phyloP scores from a whole-genome alignment of 2,888 invertebrate genomes.

The Geophilus truncorum region DNA sequence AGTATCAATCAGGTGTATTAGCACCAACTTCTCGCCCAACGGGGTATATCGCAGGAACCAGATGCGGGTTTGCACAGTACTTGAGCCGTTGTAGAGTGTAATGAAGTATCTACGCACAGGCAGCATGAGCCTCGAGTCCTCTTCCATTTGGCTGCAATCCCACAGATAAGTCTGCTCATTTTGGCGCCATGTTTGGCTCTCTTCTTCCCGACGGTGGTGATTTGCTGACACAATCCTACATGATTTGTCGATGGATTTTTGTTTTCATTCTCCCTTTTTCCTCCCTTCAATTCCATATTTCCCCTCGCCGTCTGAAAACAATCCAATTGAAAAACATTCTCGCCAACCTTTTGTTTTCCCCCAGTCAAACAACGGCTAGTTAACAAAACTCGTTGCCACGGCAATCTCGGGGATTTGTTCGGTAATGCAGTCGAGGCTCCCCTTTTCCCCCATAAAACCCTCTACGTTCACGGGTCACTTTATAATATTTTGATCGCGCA shows the following conservation, averaged over 20 bases:
- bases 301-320: background rate
- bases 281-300: background rate
- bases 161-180: constrained; percentile 8
- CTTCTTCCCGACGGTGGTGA: background rate
- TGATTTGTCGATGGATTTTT: background rate
- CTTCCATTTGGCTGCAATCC: constrained; percentile 25
- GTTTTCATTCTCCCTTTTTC: background rate
- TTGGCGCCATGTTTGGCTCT: constrained; percentile 27
- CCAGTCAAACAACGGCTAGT: no score
- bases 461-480: no score
- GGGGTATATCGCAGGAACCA: background rate
- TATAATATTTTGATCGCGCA: background rate
- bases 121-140: background rate
- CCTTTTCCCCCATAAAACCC: background rate
- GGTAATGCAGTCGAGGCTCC: background rate
- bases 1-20: background rate
- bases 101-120: constrained; percentile 8
- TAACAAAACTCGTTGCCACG: no score
- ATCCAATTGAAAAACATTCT: background rate
- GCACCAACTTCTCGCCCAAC: background rate
- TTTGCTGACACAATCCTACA: constrained; percentile 7
- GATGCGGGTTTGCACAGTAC: constrained; percentile 10
- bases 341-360: background rate
- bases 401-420: background rate
- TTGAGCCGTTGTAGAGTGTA: background rate